Percentiles rank a stretch among this genome's conserved stretches.
Evolutionary conservation across 35 echinoderm and acorn worm species (phyloP).

Genomic region (Lytechinus variegatus): DNA sequence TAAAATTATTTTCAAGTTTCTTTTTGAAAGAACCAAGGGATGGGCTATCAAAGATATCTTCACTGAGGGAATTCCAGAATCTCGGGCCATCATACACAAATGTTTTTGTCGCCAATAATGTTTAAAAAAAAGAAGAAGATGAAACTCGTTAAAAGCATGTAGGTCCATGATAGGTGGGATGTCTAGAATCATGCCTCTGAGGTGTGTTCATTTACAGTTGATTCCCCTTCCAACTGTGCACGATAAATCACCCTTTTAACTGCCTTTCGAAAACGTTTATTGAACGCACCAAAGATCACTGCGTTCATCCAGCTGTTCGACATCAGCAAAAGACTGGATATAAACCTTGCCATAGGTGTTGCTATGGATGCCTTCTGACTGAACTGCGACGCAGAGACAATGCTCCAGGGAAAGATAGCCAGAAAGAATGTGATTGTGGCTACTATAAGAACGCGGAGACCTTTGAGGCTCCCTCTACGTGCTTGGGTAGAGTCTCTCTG

Average conservation of each 20-base stretch:
- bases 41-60: too few relatives aligned
- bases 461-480: neutral
- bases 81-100: too few relatives aligned
- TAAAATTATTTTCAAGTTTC: too few relatives aligned
- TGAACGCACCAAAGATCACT: constrained; percentile 2
- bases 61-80: too few relatives aligned
- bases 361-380: neutral
- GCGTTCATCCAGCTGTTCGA: constrained; percentile 46
- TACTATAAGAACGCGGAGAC: neutral
- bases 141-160: too few relatives aligned
- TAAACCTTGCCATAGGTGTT: neutral
- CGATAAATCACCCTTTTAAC: constrained; percentile 7
- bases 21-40: too few relatives aligned
- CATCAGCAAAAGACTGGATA: constrained; percentile 1
- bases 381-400: constrained; percentile 35
- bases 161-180: neutral
- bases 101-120: too few relatives aligned
- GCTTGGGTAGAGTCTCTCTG: neutral
- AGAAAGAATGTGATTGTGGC: constrained; percentile 9
- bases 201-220: neutral
- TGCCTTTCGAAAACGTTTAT: neutral
- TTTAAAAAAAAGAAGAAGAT: too few relatives aligned
- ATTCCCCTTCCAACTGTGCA: neutral
- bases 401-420: constrained; percentile 31
- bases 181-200: neutral